A percentile compares a stretch with the other conserved stretches of the same genome.
Conservation (phyloP, 2,113 vertebrate species). For the Erpornis zantholeuca region DNA sequence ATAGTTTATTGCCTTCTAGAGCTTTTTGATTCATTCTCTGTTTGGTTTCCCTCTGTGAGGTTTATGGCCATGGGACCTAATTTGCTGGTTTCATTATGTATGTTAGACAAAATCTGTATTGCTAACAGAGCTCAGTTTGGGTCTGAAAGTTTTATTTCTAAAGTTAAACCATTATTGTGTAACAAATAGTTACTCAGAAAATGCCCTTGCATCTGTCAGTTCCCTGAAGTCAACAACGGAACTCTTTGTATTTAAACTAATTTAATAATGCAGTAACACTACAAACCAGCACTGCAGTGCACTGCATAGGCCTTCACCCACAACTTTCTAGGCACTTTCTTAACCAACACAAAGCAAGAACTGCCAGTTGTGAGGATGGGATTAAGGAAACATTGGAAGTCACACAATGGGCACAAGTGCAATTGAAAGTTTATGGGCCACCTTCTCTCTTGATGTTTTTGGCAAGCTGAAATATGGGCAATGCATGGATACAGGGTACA, state of each 20-base stretch:
- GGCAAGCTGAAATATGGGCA: background rate
- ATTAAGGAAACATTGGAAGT: background rate
- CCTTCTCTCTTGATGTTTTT: background rate
- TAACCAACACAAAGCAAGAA: background rate
- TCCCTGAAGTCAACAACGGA: conserved; percentile 58
- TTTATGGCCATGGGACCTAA: conserved; percentile 80
- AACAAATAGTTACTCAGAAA: conserved; percentile 71
- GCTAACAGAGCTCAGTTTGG: conserved; percentile 70
- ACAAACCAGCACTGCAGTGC: conserved; percentile 1
- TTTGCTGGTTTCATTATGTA: conserved; percentile 79
- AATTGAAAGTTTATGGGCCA: background rate
- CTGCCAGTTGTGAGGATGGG: background rate
- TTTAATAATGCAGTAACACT: conserved; percentile 47
- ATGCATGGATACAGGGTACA: background rate
- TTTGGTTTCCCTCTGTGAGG: conserved; percentile 76
- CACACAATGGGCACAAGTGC: background rate
- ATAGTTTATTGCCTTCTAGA: conserved; percentile 76
- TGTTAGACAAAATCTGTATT: conserved; percentile 78
- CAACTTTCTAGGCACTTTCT: background rate
- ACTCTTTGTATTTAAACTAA: conserved; percentile 59
- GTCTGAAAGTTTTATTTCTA: conserved; percentile 66
- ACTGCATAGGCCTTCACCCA: background rate
- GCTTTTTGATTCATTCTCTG: conserved; percentile 77
- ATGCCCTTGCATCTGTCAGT: conserved; percentile 57
- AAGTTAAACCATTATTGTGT: conserved; percentile 64